Conservation (phyloP, 2,888 invertebrate species). For the Drosophila meridionalis region DNA sequence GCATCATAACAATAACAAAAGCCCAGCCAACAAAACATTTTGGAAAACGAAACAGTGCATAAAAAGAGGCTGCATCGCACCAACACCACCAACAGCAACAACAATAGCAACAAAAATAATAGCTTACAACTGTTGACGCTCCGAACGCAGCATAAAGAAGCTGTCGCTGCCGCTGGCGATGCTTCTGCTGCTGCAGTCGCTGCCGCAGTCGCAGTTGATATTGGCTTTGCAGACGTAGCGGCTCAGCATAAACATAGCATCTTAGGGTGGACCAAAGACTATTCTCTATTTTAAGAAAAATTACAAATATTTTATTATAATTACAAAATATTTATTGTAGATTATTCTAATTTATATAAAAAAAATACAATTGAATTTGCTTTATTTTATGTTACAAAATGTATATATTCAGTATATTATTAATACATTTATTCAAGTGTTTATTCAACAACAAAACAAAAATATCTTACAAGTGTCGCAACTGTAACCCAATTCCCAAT, state of each 20-base stretch:
- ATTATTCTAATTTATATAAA: not conserved
- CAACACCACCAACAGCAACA: conserved; percentile 24
- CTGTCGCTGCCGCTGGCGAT: conserved; percentile 17
- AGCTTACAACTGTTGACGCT: conserved; percentile 37
- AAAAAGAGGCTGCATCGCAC: conserved; percentile 39
- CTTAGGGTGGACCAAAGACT: conserved; percentile 52
- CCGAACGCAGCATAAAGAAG: conserved; percentile 28
- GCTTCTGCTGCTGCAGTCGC: not conserved
- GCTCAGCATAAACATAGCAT: conserved; percentile 45
- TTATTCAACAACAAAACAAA: not conserved
- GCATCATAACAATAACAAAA: conserved; percentile 78
- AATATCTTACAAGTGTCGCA: conserved; percentile 4
- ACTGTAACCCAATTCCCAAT: conserved; percentile 39
- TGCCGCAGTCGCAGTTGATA: conserved; percentile 1
- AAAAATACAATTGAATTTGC: not conserved
- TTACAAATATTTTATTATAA: not conserved
- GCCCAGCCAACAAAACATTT: conserved; percentile 65
- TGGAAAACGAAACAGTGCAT: conserved; percentile 60
- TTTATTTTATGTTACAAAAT: not conserved
- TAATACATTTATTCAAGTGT: not conserved
- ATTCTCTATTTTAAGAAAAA: not conserved
- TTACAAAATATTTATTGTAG: too few relatives aligned
- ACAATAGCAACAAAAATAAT: conserved; percentile 38
- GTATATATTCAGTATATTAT: not conserved
- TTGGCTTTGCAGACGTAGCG: conserved; percentile 10